These are phyloP conservation scores for Drosophila quadrilineata DNA, from an alignment of 1,140 invertebrate species.

Conservation along the genomic window DNA sequence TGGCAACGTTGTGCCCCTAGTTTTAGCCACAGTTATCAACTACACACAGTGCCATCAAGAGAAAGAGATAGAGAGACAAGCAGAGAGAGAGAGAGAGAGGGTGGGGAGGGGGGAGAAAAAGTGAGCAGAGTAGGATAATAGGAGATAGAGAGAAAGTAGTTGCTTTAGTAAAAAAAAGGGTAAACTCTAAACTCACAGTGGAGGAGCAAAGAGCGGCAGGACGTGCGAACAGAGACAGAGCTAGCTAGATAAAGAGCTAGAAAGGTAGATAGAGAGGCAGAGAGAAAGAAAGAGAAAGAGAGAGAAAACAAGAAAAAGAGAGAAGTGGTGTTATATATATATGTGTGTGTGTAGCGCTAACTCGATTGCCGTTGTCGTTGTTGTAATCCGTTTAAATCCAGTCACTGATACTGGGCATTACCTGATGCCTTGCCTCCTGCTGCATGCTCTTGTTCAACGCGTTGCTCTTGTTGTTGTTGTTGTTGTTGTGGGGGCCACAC, in stretches of 20 bases:
- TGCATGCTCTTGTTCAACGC: constrained; percentile 6
- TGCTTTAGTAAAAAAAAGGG: no score
- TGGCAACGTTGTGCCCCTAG: constrained; percentile 6
- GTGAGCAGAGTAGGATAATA: not conserved
- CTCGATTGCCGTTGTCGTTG: constrained; percentile 67
- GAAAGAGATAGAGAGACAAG: not conserved
- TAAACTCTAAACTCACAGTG: no score
- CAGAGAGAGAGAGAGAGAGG: not conserved
- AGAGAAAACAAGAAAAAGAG: not conserved
- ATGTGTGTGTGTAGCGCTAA: constrained; percentile 60
- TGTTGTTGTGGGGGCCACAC: constrained; percentile 47
- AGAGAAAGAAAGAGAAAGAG: no score
- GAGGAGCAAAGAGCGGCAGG: not conserved
- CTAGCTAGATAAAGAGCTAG: no score
- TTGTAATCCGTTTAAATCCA: constrained; percentile 78
- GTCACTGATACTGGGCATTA: constrained; percentile 75
- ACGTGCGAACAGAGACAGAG: not conserved
- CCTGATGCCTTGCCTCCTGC: constrained; percentile 38
- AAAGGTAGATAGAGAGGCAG: no score
- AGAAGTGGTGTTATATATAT: not conserved
- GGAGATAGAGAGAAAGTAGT: not conserved
- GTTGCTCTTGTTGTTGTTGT: not conserved
- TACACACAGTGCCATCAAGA: constrained; percentile 11
- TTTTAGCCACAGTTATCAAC: constrained; percentile 40
- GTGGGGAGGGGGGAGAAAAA: not conserved